Conservation (phyloP, 2,888 invertebrate genomes). For the Stenotaenia linearis region DNA sequence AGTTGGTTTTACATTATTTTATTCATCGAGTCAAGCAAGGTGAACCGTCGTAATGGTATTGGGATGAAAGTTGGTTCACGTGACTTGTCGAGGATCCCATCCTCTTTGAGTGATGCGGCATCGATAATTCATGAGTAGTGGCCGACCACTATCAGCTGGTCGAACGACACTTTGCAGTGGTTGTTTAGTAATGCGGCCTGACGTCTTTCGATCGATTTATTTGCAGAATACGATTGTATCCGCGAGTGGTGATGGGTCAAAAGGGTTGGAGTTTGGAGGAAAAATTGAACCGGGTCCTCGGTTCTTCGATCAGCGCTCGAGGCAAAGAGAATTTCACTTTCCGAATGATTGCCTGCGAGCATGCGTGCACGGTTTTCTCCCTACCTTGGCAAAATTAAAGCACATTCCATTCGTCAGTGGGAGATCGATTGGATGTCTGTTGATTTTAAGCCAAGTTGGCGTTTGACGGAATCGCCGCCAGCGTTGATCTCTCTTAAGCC, state of each 20-base stretch:
- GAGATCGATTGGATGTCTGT: slow-evolving; percentile 10
- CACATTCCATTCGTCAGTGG: slow-evolving; percentile 17
- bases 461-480: slow-evolving; percentile 13
- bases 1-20: background rate
- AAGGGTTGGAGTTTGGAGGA: background rate
- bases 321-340: slow-evolving; percentile 24
- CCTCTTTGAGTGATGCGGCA: background rate
- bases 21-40: background rate
- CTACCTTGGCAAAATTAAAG: slow-evolving; percentile 6
- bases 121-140: slow-evolving; percentile 10
- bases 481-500: slow-evolving; percentile 14
- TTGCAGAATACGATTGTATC: too few species aligned
- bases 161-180: background rate
- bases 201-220: background rate
- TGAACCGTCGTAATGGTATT: background rate
- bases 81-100: background rate
- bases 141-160: background rate
- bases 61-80: background rate
- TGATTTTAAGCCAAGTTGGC: slow-evolving; percentile 24
- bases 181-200: background rate
- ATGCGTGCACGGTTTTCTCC: slow-evolving; percentile 1
- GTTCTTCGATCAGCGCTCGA: background rate
- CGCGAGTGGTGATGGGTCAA: background rate
- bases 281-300: slow-evolving; percentile 13
- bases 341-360: slow-evolving; percentile 22